Evolutionary conservation across 2,888 invertebrate genomes (phyloP).

Genomic region (Sarcophaga variegata): DNA sequence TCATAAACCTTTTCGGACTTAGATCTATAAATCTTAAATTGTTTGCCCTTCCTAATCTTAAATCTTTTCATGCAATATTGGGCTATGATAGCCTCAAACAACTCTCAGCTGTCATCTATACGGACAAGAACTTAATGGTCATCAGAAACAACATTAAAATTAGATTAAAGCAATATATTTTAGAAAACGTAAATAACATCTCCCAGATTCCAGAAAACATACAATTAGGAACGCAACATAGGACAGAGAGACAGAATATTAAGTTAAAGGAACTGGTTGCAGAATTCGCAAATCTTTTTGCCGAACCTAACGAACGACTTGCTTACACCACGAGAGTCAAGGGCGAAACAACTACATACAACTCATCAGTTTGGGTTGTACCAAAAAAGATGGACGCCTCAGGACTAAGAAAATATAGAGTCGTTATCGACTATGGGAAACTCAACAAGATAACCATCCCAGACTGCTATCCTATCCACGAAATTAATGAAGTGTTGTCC

Average conservation of each 20-base stretch:
- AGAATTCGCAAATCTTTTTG: background rate
- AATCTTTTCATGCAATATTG: too few species aligned
- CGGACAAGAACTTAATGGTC: too few species aligned
- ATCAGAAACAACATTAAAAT: slow-evolving; percentile 26
- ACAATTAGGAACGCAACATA: slow-evolving; percentile 5
- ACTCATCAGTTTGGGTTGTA: slow-evolving; percentile 45
- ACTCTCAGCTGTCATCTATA: too few species aligned
- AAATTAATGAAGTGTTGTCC: slow-evolving; percentile 31
- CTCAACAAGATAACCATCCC: slow-evolving; percentile 35
- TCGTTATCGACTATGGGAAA: slow-evolving; percentile 29
- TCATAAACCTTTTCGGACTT: too few species aligned
- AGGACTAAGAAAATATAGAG: slow-evolving; percentile 25
- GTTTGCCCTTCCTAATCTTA: too few species aligned
- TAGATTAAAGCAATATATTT: slow-evolving; percentile 13
- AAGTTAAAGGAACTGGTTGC: background rate
- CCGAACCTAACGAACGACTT: slow-evolving; percentile 1
- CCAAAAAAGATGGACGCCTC: slow-evolving; percentile 51
- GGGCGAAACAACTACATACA: slow-evolving; percentile 28
- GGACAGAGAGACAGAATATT: slow-evolving; percentile 12
- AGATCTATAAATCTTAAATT: too few species aligned
- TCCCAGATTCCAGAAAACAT: slow-evolving; percentile 5
- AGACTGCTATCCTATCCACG: slow-evolving; percentile 30
- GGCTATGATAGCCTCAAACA: too few species aligned
- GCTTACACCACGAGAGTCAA: slow-evolving; percentile 23
- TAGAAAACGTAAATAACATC: slow-evolving; percentile 25